Base-by-base conservation (phyloP, 1,140 invertebrate genomes). In the Colletes gigas region DNA sequence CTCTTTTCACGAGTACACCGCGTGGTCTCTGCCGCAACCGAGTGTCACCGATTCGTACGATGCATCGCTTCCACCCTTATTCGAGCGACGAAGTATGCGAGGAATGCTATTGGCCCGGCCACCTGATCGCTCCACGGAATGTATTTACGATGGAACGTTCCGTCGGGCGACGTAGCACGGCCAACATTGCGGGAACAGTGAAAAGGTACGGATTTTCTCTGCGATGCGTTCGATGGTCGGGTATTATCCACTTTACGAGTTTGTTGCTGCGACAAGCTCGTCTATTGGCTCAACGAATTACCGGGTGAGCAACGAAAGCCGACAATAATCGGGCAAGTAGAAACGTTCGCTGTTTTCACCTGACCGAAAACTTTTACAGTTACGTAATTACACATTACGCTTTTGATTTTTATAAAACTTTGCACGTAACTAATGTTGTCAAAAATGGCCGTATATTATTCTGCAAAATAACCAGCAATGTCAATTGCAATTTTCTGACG, bases 101-200 rank as follows among this genome's bases (percentile, higher is more conserved):
- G 78, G 68, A 81, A 85, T 81, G 82, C 71, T 62, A 84, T 83
- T 72, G 10, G 59, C 76, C n/a, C 17, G 75, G 66, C 52, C 70
- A 71, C 15, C 47, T 66, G 83, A 84, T 84, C 78, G 77, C 68
- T 10, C 47, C 21, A 21, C 60, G 60, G 55, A 80, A 84, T 63
- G 76, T 74, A 71, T 71, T 80, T 60, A 66, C 66, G 47, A 73
- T 55, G 54, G 10, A 65, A 39, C 59, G 44, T 67, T 21, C 17
- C 30, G 19, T 7, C 0, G 3, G 14, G 6, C 9, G 7, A 52
- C 6, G n/a, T 14, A 14, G 60, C 14, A 10, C 17, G 60, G 14
- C 30, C 60, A 15, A 41, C 60, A 39, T 30, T 17, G 30, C 55
- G 3, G 6, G 55, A 8, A 57, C 17, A 9, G 52, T 17, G 52